Percentiles rank a stretch among this genome's conserved stretches.
These are phyloP conservation scores for Phocides pigmalion DNA, from an alignment of 1,140 invertebrate genomes.

Conservation along the genomic window DNA sequence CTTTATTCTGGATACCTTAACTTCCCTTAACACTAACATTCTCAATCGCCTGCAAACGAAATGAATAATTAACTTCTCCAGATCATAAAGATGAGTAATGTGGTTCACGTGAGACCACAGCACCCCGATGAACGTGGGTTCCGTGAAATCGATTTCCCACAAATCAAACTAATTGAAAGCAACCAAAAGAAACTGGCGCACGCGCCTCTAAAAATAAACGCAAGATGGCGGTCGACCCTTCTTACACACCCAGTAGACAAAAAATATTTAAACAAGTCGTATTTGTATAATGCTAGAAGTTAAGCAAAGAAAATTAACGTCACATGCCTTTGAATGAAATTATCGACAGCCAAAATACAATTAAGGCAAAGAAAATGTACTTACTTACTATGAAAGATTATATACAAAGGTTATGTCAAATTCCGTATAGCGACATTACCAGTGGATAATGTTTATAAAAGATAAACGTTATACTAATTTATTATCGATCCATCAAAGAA, in stretches of 20 bases:
- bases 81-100: slow-evolving; percentile 17
- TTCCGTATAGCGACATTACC: too few relatives aligned
- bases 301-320: too few relatives aligned
- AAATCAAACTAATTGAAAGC: slow-evolving; percentile 79
- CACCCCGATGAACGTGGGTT: slow-evolving; percentile 36
- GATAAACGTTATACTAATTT: too few relatives aligned
- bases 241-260: slow-evolving; percentile 46
- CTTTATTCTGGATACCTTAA: background rate
- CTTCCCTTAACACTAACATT: background rate
- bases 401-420: too few relatives aligned
- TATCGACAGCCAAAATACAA: too few relatives aligned
- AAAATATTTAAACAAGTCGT: slow-evolving; percentile 50
- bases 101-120: slow-evolving; percentile 27
- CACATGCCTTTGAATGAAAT: too few relatives aligned
- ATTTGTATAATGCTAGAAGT: slow-evolving; percentile 14
- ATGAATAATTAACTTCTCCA: slow-evolving; percentile 13
- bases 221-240: slow-evolving; percentile 63
- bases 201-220: slow-evolving; percentile 65
- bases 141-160: slow-evolving; percentile 74
- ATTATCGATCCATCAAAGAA: too few relatives aligned
- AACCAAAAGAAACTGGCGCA: slow-evolving; percentile 55
- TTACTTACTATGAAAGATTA: too few relatives aligned
- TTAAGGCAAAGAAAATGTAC: too few relatives aligned
- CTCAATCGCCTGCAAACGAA: background rate
- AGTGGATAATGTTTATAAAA: too few relatives aligned